Evolutionary conservation across 1,140 invertebrate species (phyloP), one percentile per base, ranked within the genome.

Genomic region (Dufourea novaeangliae): DNA sequence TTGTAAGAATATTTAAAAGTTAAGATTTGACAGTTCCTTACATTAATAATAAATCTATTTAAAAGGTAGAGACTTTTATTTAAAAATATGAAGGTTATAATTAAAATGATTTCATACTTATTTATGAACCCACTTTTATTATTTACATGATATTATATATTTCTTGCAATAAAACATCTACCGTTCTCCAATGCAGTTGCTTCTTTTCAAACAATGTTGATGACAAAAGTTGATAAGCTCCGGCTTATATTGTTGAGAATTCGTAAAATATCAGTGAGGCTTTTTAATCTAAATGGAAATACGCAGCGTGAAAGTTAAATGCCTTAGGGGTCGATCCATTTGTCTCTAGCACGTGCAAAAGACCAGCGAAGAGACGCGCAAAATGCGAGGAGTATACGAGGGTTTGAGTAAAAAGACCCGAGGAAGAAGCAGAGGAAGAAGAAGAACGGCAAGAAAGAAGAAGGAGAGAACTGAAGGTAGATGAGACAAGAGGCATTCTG

Each of bases 401-500:
- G 46, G 50, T 71, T 72, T 62, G 77, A 68, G 52, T 72, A 80
- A 80, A 80, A 70, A 74, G 73, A 50, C 34, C 56, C 32, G 67
- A 79, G 34, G 39, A 66, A 64, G 57, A 69, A 34, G 64, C 67
- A 61, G 75, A 57, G 29, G 27, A 32, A 63, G 54, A 62, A 61
- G 54, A 25, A 27, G 64, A 39, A n/a, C 56, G 34, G n/a, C 32
- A 59, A 27, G 67, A 76, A 83, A 85, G 84, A 84, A 88, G 85
- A 54, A 63, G 34, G 68, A 62, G 67, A 79, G 75, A 29, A 83
- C 39, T n/a, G 77, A 84, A 86, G 81, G 85, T 85, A 88, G 90
- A 92, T 88, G 90, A 90, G 90, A 88, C 87, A 87, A 91, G 88
- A 89, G 87, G 88, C 88, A 92, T 92, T 92, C 92, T 92, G 91